Base-by-base conservation (phyloP, 2,888 invertebrate species). In the Orthosia gracilis region DNA sequence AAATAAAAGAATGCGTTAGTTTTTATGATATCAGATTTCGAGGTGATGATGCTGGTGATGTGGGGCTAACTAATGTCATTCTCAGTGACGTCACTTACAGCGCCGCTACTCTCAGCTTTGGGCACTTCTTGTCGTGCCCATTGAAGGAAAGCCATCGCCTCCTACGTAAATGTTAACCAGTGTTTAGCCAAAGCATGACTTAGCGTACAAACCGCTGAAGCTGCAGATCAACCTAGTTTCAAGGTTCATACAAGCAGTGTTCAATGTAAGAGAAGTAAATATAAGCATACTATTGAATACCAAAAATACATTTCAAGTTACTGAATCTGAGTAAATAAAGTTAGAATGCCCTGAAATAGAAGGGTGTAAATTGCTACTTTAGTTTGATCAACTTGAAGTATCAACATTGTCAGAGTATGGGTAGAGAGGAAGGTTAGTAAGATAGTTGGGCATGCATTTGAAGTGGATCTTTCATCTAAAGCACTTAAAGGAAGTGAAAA, bases 1-100 rank as follows among this genome's bases (percentile, higher is more conserved):
- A 95, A 95, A 94, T 90, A 92, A 94, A 92, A 92, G 84, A 90
- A 96, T 95, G 95, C 94, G 94, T 96, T 96, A 96, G 94, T 95
- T 94, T 91, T 94, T 93, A 92, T 94, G 94, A 94, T 93, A 93
- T 92, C 93, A 92, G 89, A 88, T 80, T 87, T 87, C 83, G 85
- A 85, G 80, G 63, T 85, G 84, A 84, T 84, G 88, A 89, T 89
- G 88, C 86, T 84, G 83, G 83, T 85, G 88, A 89, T 85, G 89
- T 87, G 86, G 92, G 92, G 92, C 92, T 89, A 91, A 92, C 91
- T 92, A 89, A 89, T 84, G 86, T 87, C 89, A 89, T 89, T 90
- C 89, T 93, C 91, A 91, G 89, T 93, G 93, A 91, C 93, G 86
- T 94, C 94, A 96, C 96, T 96, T 96, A 96, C 96, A 87, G 95